Base-by-base conservation (phyloP, 30 jellyfish, hydroid and myxozoan genomes). In the Clytia hemisphaerica region DNA sequence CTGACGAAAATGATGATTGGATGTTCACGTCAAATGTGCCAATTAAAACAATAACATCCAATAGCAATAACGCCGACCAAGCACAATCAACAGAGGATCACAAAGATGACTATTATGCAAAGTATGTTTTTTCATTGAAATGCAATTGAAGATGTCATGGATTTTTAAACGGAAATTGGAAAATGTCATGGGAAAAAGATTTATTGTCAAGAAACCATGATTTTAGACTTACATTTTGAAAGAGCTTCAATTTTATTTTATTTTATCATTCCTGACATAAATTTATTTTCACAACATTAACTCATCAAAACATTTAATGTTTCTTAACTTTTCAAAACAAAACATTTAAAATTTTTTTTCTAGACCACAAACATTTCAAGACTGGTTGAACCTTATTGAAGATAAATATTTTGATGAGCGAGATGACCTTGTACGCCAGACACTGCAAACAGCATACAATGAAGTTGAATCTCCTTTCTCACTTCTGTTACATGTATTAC, bases 371-470 rank as follows among this genome's bases (percentile, higher is more conserved):
- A 21, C 77, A 26, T 34, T 7, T 69, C 81, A 46, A 45, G 81
- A 69, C 45, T 69, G 77, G 81, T 32, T 69, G 16, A 55, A 69
- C 9, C 25, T 24, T 22, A 69, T 69, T 45, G 81, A 69, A 37
- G 81, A 45, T 9, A 69, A 69, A 24, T 69, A 69, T 69, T 53
- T 69, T 30, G 51, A 31, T 50, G 67, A 69, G 1, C 77, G 67
- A 25, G 81, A 69, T 69, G 81, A 69, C 40, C 29, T 69, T 1
- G 81, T 69, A 32, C 81, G 81, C 12, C 78, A 45, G 15, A 6
- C 27, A 7, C 31, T 69, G 19, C 81, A 69, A 45, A 50, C 81
- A 3, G 67, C 75, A 16, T 69, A 24, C 15, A 27, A 44, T 27
- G 49, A 69, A 24, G 75, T 50, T 16, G 77, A 49, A 24, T 75